Conservation (phyloP, 2,888 invertebrate genomes). For the Drosophila maculinotata region DNA sequence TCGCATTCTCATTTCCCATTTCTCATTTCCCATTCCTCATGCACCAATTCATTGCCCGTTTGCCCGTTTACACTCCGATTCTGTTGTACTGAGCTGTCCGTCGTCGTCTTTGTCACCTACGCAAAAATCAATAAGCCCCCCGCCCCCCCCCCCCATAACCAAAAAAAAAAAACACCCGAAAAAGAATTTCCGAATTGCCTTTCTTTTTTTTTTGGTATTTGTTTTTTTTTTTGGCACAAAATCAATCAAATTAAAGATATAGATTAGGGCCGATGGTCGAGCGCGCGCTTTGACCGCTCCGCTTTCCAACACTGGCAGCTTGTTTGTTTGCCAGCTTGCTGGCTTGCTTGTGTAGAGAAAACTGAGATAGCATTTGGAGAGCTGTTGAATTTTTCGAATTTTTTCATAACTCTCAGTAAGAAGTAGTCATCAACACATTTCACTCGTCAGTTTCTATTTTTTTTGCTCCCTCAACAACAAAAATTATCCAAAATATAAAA, state of each 20-base stretch:
- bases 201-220: neutral
- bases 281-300: slow-evolving; percentile 3
- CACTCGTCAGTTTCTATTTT: slow-evolving; percentile 55
- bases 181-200: slow-evolving; percentile 2
- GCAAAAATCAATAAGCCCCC: slow-evolving; percentile 49
- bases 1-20: slow-evolving; percentile 1
- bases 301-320: slow-evolving; percentile 43
- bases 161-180: slow-evolving; percentile 12
- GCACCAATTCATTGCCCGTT: too few relatives aligned
- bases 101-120: slow-evolving; percentile 60
- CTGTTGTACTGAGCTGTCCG: slow-evolving; percentile 8
- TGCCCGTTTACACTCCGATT: slow-evolving; percentile 6
- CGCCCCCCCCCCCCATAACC: slow-evolving; percentile 2
- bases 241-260: slow-evolving; percentile 53
- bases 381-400: slow-evolving; percentile 30
- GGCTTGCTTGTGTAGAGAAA: neutral
- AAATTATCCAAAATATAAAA: slow-evolving; percentile 57
- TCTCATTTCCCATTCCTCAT: neutral
- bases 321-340: neutral
- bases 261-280: neutral
- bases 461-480: slow-evolving; percentile 53
- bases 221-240: too few relatives aligned
- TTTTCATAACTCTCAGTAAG: slow-evolving; percentile 5
- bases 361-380: slow-evolving; percentile 36
- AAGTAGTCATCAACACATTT: slow-evolving; percentile 33